These are phyloP conservation scores for Dendroctonus ponderosae DNA, from an alignment of 1,140 invertebrate species.

Conservation along the genomic window DNA sequence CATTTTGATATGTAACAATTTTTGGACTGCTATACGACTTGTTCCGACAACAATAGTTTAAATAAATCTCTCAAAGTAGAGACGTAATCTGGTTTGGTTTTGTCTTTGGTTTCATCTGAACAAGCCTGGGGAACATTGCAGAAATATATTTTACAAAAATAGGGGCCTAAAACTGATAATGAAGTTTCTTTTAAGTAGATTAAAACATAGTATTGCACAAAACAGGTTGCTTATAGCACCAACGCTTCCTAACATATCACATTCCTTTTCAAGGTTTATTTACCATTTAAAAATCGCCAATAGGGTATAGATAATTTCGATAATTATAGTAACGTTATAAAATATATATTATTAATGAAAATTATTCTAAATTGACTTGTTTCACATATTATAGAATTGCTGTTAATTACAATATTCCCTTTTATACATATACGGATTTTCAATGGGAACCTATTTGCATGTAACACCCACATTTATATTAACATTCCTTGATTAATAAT, in stretches of 20 bases:
- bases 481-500: too few species aligned
- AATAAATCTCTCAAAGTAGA: background rate
- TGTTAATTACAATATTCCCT: too few species aligned
- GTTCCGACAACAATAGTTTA: background rate
- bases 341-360: conserved; percentile 8
- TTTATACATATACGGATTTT: too few species aligned
- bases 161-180: background rate
- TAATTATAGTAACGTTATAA: conserved; percentile 11
- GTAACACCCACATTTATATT: too few species aligned
- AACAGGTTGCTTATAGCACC: conserved; percentile 48
- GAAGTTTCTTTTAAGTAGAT: background rate
- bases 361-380: conserved; percentile 17
- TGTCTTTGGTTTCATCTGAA: conserved; percentile 7
- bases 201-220: conserved; percentile 43
- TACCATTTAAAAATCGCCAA: conserved; percentile 38
- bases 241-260: conserved; percentile 46
- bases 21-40: too few species aligned
- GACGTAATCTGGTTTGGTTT: background rate
- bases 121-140: background rate
- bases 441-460: too few species aligned
- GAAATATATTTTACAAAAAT: conserved; percentile 3
- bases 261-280: conserved; percentile 43
- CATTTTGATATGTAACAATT: too few species aligned
- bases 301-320: conserved; percentile 24
- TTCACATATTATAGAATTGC: background rate